These are phyloP conservation scores for Acanthis flammea DNA, from an alignment of 2,797 vertebrate genomes.

Conservation along the genomic window DNA sequence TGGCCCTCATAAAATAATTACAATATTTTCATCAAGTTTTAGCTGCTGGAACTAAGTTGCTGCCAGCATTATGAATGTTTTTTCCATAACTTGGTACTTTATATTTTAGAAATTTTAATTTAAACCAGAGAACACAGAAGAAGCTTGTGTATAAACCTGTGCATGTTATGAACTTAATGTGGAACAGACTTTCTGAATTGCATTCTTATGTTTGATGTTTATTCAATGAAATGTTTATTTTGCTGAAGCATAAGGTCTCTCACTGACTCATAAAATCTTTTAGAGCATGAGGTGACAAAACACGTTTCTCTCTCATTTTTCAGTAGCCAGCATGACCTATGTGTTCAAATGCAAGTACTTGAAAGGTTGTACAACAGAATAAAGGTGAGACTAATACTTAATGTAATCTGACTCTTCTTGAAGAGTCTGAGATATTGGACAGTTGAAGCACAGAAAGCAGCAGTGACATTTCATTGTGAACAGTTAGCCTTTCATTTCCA, in stretches of 20 bases:
- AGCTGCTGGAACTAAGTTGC: not conserved
- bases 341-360: not conserved
- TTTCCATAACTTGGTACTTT: not conserved
- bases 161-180: not conserved
- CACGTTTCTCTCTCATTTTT: not conserved
- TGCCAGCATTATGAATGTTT: not conserved
- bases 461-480: not conserved
- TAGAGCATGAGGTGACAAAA: not conserved
- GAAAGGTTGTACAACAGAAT: not conserved
- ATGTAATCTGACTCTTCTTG: not conserved
- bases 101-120: not conserved
- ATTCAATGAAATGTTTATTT: not conserved
- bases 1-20: not conserved
- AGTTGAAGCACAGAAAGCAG: not conserved
- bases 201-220: not conserved
- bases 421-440: not conserved
- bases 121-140: not conserved
- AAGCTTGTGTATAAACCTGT: not conserved
- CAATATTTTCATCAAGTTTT: not conserved
- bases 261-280: conserved; percentile 11
- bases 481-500: not conserved
- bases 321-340: not conserved
- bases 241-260: not conserved
- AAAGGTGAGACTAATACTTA: not conserved
- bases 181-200: not conserved